phyloP scores from a whole-genome alignment of 1,140 invertebrate genomes.

The Bombus confusus region DNA sequence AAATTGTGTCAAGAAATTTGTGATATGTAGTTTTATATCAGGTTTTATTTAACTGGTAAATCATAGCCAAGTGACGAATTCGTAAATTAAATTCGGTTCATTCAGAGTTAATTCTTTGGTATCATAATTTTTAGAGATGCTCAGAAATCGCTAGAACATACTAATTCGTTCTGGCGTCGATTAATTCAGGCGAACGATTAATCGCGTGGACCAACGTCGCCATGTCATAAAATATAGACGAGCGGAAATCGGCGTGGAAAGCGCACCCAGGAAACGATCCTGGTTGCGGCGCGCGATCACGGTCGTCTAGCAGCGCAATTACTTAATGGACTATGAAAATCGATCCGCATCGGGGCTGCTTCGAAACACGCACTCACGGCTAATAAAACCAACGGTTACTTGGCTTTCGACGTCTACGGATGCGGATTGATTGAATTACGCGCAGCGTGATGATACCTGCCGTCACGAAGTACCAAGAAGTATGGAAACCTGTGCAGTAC shows the following conservation, averaged over 20 bases:
- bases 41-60: no score
- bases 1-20: no score
- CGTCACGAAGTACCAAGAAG: no score
- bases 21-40: no score
- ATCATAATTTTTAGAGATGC: no score
- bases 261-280: constrained; percentile 10
- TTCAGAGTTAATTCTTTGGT: no score
- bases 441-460: background rate
- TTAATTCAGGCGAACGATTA: constrained; percentile 16
- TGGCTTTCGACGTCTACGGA: background rate
- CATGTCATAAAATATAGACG: background rate
- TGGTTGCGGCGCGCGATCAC: constrained; percentile 5
- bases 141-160: no score
- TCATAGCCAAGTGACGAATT: no score
- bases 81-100: no score
- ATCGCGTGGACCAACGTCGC: background rate
- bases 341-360: background rate
- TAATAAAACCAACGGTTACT: constrained; percentile 39
- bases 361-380: constrained; percentile 11
- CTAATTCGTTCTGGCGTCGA: constrained; percentile 19
- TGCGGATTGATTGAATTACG: constrained; percentile 10
- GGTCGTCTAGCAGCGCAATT: constrained; percentile 27
- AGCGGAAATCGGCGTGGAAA: constrained; percentile 23
- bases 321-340: constrained; percentile 53
- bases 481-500: no score